Percentiles rank a stretch among this genome's conserved stretches.
These are phyloP conservation scores for Glyphotaelius pellucidus DNA, from an alignment of 2,888 invertebrate genomes.

Conservation along the genomic window DNA sequence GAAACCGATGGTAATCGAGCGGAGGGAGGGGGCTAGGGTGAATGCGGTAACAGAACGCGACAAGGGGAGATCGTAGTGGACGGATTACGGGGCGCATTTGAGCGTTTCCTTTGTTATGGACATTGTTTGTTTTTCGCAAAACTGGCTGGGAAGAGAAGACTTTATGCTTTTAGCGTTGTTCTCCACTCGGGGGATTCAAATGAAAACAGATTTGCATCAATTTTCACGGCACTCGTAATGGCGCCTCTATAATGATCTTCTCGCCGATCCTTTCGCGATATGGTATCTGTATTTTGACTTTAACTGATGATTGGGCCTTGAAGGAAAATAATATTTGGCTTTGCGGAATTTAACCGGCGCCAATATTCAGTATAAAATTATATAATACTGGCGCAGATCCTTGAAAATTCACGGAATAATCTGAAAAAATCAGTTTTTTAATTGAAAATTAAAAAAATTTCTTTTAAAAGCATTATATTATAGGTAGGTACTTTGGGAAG, in stretches of 20 bases:
- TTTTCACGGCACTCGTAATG: not conserved
- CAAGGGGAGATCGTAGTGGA: slow-evolving; percentile 42
- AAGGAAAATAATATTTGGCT: not conserved
- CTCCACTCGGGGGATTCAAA: not conserved
- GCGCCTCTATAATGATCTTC: not conserved
- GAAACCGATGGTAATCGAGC: slow-evolving; percentile 38
- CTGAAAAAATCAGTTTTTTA: no score
- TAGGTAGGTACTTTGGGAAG: no score
- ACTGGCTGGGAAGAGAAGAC: not conserved
- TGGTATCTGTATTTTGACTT: not conserved
- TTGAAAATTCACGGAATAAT: no score
- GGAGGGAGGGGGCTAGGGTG: not conserved
- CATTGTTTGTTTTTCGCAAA: slow-evolving; percentile 19
- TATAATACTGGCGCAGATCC: no score
- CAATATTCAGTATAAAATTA: no score
- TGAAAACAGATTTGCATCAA: not conserved
- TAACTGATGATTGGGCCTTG: not conserved
- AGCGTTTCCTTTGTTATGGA: not conserved
- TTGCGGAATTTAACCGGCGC: no score
- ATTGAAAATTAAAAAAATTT: no score
- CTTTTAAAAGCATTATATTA: no score
- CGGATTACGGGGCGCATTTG: slow-evolving; percentile 40
- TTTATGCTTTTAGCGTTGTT: not conserved
- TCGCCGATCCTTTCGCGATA: not conserved
- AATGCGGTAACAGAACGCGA: slow-evolving; percentile 8